Conservation (phyloP, 1,140 invertebrate genomes). For the Ceratina japonica region DNA sequence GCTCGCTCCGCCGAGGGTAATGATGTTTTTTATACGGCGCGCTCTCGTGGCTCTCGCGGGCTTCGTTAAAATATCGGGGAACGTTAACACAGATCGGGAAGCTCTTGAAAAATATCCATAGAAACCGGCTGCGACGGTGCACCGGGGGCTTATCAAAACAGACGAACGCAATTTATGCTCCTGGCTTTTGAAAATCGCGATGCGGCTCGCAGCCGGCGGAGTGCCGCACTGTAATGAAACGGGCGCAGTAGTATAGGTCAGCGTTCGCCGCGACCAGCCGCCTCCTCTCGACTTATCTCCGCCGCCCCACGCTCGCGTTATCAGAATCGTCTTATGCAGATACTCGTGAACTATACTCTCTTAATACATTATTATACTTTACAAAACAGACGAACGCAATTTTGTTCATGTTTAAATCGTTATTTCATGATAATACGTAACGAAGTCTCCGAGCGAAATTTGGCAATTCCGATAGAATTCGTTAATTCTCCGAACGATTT, state of each 20-base stretch:
- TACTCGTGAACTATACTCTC: not conserved
- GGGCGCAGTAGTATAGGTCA: conserved; percentile 45
- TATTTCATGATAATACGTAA: too few species aligned
- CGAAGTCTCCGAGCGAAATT: too few species aligned
- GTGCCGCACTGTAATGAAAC: conserved; percentile 10
- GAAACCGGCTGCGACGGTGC: too few species aligned
- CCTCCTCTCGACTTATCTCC: not conserved
- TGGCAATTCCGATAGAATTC: not conserved
- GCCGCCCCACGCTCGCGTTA: not conserved
- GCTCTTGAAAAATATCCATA: not conserved
- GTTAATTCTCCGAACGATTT: not conserved
- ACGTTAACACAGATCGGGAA: not conserved
- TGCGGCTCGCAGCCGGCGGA: not conserved
- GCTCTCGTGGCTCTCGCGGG: not conserved
- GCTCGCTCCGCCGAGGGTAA: not conserved
- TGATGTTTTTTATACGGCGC: not conserved
- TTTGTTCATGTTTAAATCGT: too few species aligned
- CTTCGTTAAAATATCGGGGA: not conserved
- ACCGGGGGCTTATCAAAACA: not conserved
- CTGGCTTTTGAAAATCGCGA: conserved; percentile 10
- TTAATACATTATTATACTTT: too few species aligned
- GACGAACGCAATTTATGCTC: not conserved
- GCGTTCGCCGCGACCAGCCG: conserved; percentile 28
- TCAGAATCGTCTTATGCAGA: too few species aligned
- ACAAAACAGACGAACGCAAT: too few species aligned